Percentiles rank a stretch among this genome's conserved stretches.
These are phyloP conservation scores for Triplophysa dalaica DNA, from an alignment of 2,113 vertebrate genomes.

Conservation along the genomic window DNA sequence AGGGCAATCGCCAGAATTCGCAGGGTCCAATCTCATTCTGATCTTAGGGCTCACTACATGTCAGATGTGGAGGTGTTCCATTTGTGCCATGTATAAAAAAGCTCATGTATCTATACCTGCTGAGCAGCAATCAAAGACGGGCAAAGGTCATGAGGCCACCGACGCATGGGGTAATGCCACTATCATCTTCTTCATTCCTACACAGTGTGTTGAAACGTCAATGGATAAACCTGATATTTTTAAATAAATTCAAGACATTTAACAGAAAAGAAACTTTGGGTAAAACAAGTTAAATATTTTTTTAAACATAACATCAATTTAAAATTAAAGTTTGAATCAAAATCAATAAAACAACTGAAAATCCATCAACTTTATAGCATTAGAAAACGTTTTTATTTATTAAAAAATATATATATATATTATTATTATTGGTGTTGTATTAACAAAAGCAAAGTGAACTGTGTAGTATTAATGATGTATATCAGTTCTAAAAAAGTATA, in stretches of 20 bases:
- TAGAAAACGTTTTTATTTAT: background rate
- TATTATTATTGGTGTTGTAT: too few relatives aligned
- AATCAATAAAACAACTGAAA: too few relatives aligned
- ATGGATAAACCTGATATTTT: too few relatives aligned
- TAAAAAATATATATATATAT: too few relatives aligned
- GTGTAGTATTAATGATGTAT: background rate
- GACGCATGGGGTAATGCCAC: constrained; percentile 13
- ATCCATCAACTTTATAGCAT: background rate
- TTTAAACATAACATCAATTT: background rate
- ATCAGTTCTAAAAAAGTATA: background rate
- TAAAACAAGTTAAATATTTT: background rate
- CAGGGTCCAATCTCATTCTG: constrained; percentile 49
- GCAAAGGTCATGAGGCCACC: constrained; percentile 37
- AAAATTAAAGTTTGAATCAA: too few relatives aligned
- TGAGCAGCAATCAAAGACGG: constrained; percentile 35
- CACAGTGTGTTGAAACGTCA: background rate
- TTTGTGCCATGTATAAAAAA: constrained; percentile 31
- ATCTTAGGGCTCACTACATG: constrained; percentile 52
- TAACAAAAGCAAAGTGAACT: too few relatives aligned
- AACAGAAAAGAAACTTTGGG: background rate
- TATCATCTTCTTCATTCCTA: constrained; percentile 13
- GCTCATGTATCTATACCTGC: constrained; percentile 25
- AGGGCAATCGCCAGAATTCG: constrained; percentile 45
- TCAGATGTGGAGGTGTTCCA: constrained; percentile 11
- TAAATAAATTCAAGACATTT: background rate